Evolutionary conservation across 37 sponge, comb jelly and placozoan genomes (phyloP), one percentile per base, ranked within the genome.

Genomic region (Ephydatia muelleri): DNA sequence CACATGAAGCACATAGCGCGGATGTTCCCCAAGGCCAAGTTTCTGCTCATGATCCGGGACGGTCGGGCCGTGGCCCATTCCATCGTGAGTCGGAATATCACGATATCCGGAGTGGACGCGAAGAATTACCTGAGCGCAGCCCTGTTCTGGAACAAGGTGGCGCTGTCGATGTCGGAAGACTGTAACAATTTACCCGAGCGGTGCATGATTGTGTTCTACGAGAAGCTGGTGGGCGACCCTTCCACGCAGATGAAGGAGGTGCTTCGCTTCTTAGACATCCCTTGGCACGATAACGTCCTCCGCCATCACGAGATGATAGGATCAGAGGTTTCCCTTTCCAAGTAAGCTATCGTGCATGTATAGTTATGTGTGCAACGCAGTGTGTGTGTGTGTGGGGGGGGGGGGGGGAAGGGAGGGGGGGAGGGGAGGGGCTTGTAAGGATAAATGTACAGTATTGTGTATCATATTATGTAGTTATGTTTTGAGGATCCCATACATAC

Each of bases 1-100:
- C 80, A 87, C 76, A 84, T 92, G 76, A 71, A 67, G 0, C 84
- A 88, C 67, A 28, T 94, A 29, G 31, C 32, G 12, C 35, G 82
- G 4, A 70, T 97, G 73, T 94, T 91, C 80, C 95, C 97, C 2
- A 91, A 80, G 68, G 83, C 93, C 68, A 97, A 94, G 80, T 94
- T 92, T 38, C 33, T 97, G 0, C 65, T 97, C 64, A 83, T 97
- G 88, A 70, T 94, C 2, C 81, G 97, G 1, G 97, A 97, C 79
- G 97, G 97, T 6, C 65, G 97, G 38, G 97, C 94, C 11, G 94
- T 94, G 38, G 86, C 97, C 14, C 72, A 94, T 66, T 97, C 97
- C 11, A 97, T 97, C 35, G 89, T 94, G 40, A 89, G 65, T 34
- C 83, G 95, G 23, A 90, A 91, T 49, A 87, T 97, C 14, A 91